Evolutionary conservation across 2,113 vertebrate genomes (phyloP).

Genomic region (Mobula hypostoma): DNA sequence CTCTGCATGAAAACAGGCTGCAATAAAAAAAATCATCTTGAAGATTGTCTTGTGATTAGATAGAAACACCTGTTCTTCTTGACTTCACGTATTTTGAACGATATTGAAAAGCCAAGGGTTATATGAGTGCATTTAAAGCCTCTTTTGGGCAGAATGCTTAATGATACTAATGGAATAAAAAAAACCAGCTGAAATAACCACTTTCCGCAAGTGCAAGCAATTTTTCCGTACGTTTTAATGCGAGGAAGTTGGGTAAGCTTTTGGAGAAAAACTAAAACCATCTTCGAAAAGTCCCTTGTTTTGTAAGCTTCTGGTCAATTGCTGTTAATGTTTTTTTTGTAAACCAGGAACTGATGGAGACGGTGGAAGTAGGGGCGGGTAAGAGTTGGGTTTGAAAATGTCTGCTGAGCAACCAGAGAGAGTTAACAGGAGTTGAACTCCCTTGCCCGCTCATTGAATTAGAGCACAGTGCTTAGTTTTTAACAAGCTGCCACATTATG

Average conservation of each 20-base stretch:
- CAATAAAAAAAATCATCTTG: not conserved
- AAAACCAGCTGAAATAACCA: not conserved
- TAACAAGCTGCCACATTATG: constrained; percentile 25
- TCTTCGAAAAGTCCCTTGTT: not conserved
- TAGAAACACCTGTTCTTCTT: not conserved
- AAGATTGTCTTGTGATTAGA: not conserved
- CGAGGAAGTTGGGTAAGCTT: not conserved
- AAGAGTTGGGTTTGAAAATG: too few species aligned
- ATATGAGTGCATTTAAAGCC: not conserved
- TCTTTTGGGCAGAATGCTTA: not conserved
- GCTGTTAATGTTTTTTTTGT: not conserved
- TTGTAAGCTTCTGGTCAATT: not conserved
- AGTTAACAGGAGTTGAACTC: constrained; percentile 2
- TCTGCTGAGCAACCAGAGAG: not conserved
- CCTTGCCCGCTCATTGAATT: not conserved
- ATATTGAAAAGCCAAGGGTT: not conserved
- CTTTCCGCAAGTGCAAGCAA: not conserved
- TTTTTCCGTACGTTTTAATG: not conserved
- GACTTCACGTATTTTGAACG: not conserved
- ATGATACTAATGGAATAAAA: not conserved
- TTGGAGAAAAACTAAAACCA: not conserved
- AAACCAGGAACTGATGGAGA: not conserved
- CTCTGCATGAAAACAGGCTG: not conserved
- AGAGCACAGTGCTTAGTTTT: constrained; percentile 14
- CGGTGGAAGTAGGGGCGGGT: too few species aligned